Evolutionary conservation across 2,113 vertebrate species (phyloP).

Genomic region (Pterocles gutturalis): DNA sequence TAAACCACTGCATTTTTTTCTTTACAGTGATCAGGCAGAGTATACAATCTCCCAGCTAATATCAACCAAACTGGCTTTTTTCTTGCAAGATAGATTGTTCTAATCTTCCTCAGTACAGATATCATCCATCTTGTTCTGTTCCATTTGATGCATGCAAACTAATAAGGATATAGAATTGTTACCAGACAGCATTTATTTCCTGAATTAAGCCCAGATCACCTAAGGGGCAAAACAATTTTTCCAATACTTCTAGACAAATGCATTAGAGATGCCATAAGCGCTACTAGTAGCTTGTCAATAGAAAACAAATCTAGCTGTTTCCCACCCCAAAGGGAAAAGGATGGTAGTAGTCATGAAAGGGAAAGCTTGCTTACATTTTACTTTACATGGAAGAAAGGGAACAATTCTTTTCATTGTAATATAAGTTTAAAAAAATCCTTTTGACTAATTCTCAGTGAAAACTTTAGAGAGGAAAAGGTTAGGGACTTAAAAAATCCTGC

Average conservation of each 20-base stretch:
- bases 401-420: neutral
- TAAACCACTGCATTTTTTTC: neutral
- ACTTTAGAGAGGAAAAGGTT: neutral
- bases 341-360: neutral
- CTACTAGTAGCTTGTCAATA: conserved; percentile 46
- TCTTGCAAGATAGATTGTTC: conserved; percentile 36
- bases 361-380: neutral
- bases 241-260: conserved; percentile 52
- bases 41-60: neutral
- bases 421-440: neutral
- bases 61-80: neutral
- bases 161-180: conserved; percentile 63
- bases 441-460: neutral
- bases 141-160: conserved; percentile 23
- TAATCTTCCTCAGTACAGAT: conserved; percentile 44
- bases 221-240: conserved; percentile 54
- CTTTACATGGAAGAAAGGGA: neutral
- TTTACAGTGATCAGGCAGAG: neutral
- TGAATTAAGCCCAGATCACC: conserved; percentile 58
- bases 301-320: conserved; percentile 37
- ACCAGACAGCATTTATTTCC: conserved; percentile 64
- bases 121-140: conserved; percentile 43
- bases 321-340: neutral
- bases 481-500: neutral
- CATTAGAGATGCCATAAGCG: conserved; percentile 6